phyloP scores from a whole-genome alignment of 2,797 vertebrate species.

The Danio jaintianensis region DNA sequence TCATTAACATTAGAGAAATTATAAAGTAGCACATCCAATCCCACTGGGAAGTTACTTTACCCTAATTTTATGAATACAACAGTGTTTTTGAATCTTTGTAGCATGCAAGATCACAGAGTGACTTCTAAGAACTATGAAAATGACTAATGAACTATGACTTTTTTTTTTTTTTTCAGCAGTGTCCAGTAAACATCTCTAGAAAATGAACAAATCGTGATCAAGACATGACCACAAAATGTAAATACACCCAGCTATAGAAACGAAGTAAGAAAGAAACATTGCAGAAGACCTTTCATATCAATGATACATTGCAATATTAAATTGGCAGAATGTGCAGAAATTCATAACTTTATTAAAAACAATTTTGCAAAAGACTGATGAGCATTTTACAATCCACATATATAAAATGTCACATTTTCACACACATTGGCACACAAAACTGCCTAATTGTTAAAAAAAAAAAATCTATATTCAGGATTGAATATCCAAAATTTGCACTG shows the following conservation, averaged over 20 bases:
- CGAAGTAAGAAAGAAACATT: not conserved
- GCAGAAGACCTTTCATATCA: not conserved
- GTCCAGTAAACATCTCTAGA: not conserved
- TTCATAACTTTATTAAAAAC: conserved; percentile 62
- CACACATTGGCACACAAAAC: conserved; percentile 22
- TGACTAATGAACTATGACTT: too few relatives aligned
- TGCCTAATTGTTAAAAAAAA: not conserved
- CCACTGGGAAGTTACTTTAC: not conserved
- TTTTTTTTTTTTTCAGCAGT: not conserved
- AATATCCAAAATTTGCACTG: not conserved
- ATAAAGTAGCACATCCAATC: not conserved
- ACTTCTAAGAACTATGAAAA: not conserved
- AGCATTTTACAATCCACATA: conserved; percentile 45
- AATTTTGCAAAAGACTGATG: conserved; percentile 39
- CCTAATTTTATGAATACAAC: too few relatives aligned
- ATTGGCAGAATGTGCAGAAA: not conserved
- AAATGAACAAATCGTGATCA: not conserved
- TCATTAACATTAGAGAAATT: not conserved
- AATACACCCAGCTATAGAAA: not conserved
- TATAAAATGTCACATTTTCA: conserved; percentile 30
- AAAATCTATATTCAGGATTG: not conserved
- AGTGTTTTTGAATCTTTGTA: not conserved
- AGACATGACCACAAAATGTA: not conserved
- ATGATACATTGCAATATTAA: too few relatives aligned
- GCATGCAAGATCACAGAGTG: not conserved